Evolutionary conservation across 2,113 vertebrate species (phyloP).

Genomic region (Rhea pennata): DNA sequence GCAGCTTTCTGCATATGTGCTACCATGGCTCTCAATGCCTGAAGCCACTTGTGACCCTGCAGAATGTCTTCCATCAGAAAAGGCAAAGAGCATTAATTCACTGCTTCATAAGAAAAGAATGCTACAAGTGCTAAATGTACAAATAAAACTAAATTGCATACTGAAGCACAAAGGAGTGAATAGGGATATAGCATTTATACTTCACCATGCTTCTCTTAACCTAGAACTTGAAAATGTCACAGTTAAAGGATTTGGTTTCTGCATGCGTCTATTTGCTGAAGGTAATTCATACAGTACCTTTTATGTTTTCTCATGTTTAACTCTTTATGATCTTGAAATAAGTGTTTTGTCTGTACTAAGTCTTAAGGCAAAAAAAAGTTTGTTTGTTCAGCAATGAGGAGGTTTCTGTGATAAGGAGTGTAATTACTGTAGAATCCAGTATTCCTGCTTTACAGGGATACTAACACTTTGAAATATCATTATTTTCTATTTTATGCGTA

Average conservation of each 20-base stretch:
- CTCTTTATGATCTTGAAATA: constrained; percentile 13
- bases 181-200: not conserved
- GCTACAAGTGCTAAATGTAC: not conserved
- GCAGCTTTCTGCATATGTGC: not conserved
- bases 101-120: not conserved
- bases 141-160: constrained; percentile 35
- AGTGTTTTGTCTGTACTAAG: constrained; percentile 29
- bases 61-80: not conserved
- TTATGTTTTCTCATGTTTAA: not conserved
- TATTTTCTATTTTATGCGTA: constrained; percentile 60
- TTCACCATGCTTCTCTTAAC: not conserved
- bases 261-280: not conserved
- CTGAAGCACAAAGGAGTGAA: not conserved
- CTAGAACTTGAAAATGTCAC: not conserved
- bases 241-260: not conserved
- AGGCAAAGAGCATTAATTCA: constrained; percentile 30
- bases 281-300: not conserved
- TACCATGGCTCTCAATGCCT: not conserved
- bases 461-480: constrained; percentile 64
- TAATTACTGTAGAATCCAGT: not conserved
- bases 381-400: not conserved
- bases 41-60: not conserved
- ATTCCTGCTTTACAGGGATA: constrained; percentile 32
- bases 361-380: not conserved
- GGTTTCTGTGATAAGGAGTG: constrained; percentile 8